A percentile compares a stretch with the other conserved stretches of the same genome.
Conservation (phyloP, 2,888 invertebrate species). For the Heterodera filipjevi region DNA sequence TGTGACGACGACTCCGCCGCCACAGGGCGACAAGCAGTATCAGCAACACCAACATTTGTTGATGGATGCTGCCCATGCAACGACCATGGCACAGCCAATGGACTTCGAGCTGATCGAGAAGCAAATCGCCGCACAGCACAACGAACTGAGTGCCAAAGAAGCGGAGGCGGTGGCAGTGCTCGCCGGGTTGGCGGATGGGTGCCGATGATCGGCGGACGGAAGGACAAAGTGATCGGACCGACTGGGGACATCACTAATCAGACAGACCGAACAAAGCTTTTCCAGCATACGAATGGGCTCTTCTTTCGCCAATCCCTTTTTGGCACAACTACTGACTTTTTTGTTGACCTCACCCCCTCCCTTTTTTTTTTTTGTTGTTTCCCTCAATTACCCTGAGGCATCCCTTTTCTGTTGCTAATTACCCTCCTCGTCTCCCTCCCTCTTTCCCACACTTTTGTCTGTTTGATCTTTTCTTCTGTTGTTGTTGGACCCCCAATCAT, state of each 20-base stretch:
- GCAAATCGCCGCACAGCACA: slow-evolving; percentile 26
- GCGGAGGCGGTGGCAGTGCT: slow-evolving; percentile 28
- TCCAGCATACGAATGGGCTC: too few species aligned
- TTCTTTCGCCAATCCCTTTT: too few species aligned
- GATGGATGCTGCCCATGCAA: not conserved
- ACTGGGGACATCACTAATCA: not conserved
- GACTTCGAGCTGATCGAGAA: slow-evolving; percentile 26
- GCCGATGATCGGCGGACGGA: slow-evolving; percentile 6
- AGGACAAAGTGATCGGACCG: too few species aligned
- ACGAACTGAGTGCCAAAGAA: slow-evolving; percentile 18
- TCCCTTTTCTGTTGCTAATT: too few species aligned
- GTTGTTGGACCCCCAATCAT: not conserved
- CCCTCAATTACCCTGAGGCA: too few species aligned
- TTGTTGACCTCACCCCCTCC: too few species aligned
- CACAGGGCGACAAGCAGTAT: not conserved
- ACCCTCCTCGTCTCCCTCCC: too few species aligned
- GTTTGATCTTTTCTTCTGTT: not conserved
- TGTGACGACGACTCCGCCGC: not conserved
- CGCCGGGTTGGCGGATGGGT: slow-evolving; percentile 18
- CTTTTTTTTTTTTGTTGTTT: too few species aligned
- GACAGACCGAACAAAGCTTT: not conserved
- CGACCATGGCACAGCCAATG: not conserved
- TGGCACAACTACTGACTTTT: too few species aligned
- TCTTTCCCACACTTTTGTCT: not conserved
- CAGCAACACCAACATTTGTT: not conserved